A percentile compares a stretch with the other conserved stretches of the same genome.
Conservation (phyloP, 2,888 invertebrate species). For the Eurytoma adleriae region DNA sequence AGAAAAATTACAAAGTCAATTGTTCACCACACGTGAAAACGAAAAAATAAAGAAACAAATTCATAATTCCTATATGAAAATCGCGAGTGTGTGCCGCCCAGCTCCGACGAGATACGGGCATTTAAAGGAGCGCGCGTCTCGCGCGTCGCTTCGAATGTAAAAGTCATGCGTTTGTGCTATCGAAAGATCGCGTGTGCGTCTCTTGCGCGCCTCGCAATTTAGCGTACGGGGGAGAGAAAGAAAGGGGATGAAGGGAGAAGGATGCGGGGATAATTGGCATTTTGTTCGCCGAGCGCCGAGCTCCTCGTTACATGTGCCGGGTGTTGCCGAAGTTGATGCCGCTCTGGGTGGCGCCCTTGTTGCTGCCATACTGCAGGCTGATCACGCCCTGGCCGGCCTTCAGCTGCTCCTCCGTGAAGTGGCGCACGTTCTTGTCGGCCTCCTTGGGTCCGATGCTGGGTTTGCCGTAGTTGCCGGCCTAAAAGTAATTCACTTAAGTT, state of each 20-base stretch:
- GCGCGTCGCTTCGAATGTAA: not conserved
- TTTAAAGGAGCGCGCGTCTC: not conserved
- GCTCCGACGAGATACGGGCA: not conserved
- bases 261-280: too few relatives aligned
- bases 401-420: constrained; percentile 96
- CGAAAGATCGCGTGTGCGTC: not conserved
- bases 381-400: constrained; percentile 95
- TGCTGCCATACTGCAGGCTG: constrained; percentile 96
- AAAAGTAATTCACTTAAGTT: constrained; percentile 61
- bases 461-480: constrained; percentile 89
- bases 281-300: too few relatives aligned
- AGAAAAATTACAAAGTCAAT: too few relatives aligned
- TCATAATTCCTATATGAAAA: constrained; percentile 6
- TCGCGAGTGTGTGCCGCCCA: not conserved
- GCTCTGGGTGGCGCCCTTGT: constrained; percentile 97
- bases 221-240: too few relatives aligned
- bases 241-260: too few relatives aligned
- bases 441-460: constrained; percentile 97
- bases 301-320: constrained; percentile 88
- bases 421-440: constrained; percentile 94
- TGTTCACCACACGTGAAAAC: too few relatives aligned
- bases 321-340: constrained; percentile 98
- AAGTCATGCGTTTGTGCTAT: constrained; percentile 5
- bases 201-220: not conserved
- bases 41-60: too few relatives aligned